Percentiles rank a stretch among this genome's conserved stretches.
phyloP scores from a whole-genome alignment of 2,888 invertebrate genomes.

The Eilema griseolum region DNA sequence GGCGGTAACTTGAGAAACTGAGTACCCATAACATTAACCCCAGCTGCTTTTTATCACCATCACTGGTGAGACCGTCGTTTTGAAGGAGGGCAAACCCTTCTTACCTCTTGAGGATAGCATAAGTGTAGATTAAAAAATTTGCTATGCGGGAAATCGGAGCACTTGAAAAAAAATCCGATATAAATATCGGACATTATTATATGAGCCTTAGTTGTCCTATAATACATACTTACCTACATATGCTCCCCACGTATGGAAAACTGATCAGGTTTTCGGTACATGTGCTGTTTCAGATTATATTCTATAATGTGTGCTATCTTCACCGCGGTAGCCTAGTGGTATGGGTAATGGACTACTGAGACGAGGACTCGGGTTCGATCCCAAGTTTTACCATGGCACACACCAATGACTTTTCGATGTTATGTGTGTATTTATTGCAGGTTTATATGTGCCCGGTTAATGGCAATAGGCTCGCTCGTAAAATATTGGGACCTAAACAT shows the following conservation, averaged over 20 bases:
- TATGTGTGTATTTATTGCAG: too few species aligned
- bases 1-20: background rate
- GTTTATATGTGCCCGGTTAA: too few species aligned
- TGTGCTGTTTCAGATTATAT: background rate
- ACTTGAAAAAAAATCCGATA: background rate
- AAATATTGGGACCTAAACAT: too few species aligned
- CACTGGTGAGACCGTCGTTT: background rate
- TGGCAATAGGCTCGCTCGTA: too few species aligned
- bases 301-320: too few species aligned
- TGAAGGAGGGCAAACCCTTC: constrained; percentile 3
- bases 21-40: background rate
- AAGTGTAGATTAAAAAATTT: background rate
- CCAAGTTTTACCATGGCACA: too few species aligned
- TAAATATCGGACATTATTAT: background rate
- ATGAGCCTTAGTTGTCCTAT: too few species aligned
- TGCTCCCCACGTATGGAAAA: background rate
- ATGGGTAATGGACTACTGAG: too few species aligned
- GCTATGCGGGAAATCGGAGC: background rate
- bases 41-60: background rate
- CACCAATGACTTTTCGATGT: too few species aligned
- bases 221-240: background rate
- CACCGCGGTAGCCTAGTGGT: too few species aligned
- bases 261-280: background rate
- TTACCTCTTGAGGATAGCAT: background rate
- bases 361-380: too few species aligned